phyloP scores from a whole-genome alignment of 2,888 invertebrate species.

The Heliconius aoede region DNA sequence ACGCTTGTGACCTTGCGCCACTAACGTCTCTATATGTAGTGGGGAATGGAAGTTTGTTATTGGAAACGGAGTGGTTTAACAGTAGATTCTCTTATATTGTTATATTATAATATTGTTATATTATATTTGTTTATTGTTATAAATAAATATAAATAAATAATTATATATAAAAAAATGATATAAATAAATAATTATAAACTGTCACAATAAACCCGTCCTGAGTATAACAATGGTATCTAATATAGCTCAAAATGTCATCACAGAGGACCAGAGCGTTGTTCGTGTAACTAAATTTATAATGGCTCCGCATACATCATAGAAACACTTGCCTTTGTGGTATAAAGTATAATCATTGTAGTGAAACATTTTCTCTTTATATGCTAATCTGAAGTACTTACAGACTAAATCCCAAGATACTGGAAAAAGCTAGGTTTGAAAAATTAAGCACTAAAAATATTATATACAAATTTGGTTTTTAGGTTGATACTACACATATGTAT shows the following conservation, averaged over 20 bases:
- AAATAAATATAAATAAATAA: no score
- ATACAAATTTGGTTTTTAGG: no score
- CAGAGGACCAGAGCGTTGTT: conserved; percentile 20
- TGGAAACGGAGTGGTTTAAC: no score
- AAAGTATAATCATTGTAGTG: conserved; percentile 19
- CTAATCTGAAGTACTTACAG: conserved; percentile 12
- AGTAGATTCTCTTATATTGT: no score
- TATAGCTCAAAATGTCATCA: conserved; percentile 17
- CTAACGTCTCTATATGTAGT: no score
- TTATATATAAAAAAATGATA: no score
- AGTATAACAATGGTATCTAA: not conserved
- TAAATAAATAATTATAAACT: not conserved
- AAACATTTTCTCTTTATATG: conserved; percentile 26
- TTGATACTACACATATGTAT: not conserved
- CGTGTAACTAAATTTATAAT: conserved; percentile 33
- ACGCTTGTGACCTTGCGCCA: no score
- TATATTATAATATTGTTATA: no score
- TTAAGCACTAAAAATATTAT: not conserved
- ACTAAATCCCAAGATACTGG: conserved; percentile 3
- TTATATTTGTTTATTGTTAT: no score
- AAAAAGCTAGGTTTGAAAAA: not conserved
- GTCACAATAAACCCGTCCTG: not conserved
- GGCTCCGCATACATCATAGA: conserved; percentile 20
- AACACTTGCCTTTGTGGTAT: conserved; percentile 27
- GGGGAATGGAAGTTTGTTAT: no score